Conservation (phyloP, 2,797 vertebrate species). For the Lacerta bilineata region DNA sequence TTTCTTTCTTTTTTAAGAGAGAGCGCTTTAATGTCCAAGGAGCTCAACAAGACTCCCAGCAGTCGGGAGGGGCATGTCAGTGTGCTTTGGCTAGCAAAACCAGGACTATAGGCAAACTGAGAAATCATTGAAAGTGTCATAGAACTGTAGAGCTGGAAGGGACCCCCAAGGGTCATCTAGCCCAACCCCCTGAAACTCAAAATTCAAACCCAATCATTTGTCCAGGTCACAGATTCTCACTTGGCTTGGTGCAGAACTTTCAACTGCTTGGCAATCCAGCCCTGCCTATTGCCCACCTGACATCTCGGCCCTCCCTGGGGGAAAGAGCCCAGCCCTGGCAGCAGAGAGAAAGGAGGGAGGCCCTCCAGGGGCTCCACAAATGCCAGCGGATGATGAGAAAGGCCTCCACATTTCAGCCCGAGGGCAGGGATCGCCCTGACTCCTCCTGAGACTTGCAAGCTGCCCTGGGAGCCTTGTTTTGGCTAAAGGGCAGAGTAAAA, state of each 20-base stretch:
- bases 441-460: no score
- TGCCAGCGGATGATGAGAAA: no score
- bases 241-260: background rate
- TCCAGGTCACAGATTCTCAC: background rate
- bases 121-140: background rate
- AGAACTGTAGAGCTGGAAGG: no score
- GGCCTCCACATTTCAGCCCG: no score
- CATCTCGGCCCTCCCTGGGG: background rate
- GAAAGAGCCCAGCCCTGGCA: no score
- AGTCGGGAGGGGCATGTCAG: background rate
- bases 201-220: background rate
- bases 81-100: background rate
- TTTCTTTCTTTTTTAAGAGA: no score
- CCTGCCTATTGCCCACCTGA: background rate
- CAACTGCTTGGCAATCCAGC: background rate
- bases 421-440: no score
- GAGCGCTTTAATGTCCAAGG: background rate
- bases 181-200: no score
- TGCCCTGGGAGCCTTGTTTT: no score
- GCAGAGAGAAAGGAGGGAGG: no score
- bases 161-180: no score
- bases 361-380: background rate
- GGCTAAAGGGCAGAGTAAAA: no score
- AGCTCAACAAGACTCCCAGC: background rate
- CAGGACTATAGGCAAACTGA: background rate